Evolutionary conservation across 2,113 vertebrate species (phyloP), one percentile per base, ranked within the genome.

Genomic region (Stegastes partitus): DNA sequence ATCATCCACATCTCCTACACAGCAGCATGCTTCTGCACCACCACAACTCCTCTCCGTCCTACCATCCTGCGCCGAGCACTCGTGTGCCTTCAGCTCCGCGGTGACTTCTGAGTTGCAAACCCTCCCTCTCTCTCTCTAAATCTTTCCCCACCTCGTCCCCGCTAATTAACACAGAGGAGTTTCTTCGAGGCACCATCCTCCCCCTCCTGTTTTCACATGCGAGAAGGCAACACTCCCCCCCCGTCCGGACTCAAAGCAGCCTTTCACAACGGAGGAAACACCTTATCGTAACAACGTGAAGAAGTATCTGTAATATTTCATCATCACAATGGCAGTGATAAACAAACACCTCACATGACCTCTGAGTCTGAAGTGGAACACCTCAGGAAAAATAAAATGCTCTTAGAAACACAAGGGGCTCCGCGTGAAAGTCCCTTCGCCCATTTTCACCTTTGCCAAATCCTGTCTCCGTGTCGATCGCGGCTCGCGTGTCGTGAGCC

Each of bases 11-110:
- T 72, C 84, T 85, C 83, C 81, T 70, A 83, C 77, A 86, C 86
- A 93, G 93, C 88, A 93, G 91, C 91, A 87, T 76, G 71, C 87
- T 76, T 83, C 77, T 82, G 72, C 83, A 67, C 37, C 67, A 51
- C 62, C 25, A 42, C 39, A 45, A 26, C n/a, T 57, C 81, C 75
- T 76, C 79, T 58, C 64, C 50, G 70, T 66, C 72, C 53, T 59
- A 50, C 56, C 61, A 37, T 25, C 51, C 75, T 74, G 42, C 57
- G 72, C 67, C 45, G 16, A 9, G 55, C 82, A 65, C 72, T 50
- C 28, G 4, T 4, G 66, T 67, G 78, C 73, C 55, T 55, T 69
- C 53, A 78, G 68, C 59, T 77, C 81, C 56, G 51, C 75, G 78
- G 69, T 57, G 68, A 67, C 73, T 31, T 49, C 74, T 74, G 64